phyloP scores from a whole-genome alignment of 2,113 vertebrate genomes.

The Elephantulus edwardii region DNA sequence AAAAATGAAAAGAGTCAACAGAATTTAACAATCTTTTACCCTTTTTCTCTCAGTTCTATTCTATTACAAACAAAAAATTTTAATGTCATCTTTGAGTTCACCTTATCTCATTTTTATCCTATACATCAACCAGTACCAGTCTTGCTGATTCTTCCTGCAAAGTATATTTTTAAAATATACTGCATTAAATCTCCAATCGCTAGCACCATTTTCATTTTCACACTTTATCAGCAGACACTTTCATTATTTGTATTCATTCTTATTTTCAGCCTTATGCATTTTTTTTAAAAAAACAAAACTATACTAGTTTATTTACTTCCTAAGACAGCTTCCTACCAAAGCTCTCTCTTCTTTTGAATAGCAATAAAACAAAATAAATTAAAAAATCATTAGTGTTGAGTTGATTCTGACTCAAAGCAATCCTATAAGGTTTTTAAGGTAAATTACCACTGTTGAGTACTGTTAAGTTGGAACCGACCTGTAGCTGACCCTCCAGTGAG shows the following conservation, averaged over 20 bases:
- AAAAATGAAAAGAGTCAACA: constrained; percentile 43
- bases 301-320: too few species aligned
- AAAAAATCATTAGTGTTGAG: too few species aligned
- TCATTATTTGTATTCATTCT: not conserved
- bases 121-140: not conserved
- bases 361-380: not conserved
- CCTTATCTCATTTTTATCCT: not conserved
- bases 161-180: not conserved
- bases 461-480: too few species aligned
- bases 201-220: not conserved
- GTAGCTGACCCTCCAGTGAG: too few species aligned
- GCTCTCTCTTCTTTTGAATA: not conserved
- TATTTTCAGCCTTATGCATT: too few species aligned
- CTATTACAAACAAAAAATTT: not conserved
- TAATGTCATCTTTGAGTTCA: not conserved
- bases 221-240: not conserved
- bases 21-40: not conserved
- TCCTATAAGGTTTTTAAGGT: too few species aligned
- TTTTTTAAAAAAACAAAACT: too few species aligned
- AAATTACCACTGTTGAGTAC: too few species aligned
- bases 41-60: not conserved
- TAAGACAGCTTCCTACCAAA: not conserved
- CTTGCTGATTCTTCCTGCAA: not conserved
- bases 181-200: not conserved
- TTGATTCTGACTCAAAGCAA: too few species aligned